A percentile compares a stretch with the other conserved stretches of the same genome.
Evolutionary conservation across 2,888 invertebrate species (phyloP).

Genomic region (Drosophila mulleri): DNA sequence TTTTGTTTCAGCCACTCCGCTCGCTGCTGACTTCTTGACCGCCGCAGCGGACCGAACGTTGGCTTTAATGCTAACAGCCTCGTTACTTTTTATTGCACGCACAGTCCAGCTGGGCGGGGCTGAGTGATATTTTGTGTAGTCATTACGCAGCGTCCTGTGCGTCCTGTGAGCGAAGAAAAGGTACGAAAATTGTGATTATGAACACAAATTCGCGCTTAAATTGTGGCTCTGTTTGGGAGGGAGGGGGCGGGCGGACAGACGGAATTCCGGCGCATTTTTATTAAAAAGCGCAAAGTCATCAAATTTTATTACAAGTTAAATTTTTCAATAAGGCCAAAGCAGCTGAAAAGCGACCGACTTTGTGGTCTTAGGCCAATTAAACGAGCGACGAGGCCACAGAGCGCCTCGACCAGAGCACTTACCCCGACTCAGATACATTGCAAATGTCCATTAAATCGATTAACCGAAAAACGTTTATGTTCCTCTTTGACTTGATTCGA

Average conservation of each 20-base stretch:
- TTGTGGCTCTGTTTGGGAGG: conserved; percentile 44
- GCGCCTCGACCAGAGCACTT: background rate
- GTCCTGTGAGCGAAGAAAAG: conserved; percentile 62
- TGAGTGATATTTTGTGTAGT: conserved; percentile 60
- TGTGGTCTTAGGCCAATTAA: conserved; percentile 36
- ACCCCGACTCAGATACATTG: background rate
- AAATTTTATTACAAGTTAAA: conserved; percentile 77
- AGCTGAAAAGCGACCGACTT: conserved; percentile 16
- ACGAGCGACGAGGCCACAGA: conserved; percentile 1
- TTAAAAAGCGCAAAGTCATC: conserved; percentile 77
- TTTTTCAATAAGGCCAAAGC: conserved; percentile 73
- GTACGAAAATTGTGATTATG: conserved; percentile 77
- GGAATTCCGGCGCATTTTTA: conserved; percentile 52
- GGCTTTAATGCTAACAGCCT: conserved; percentile 79
- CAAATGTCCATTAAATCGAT: conserved; percentile 11
- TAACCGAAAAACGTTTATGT: conserved; percentile 4
- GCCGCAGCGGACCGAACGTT: conserved; percentile 55
- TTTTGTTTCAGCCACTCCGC: conserved; percentile 49
- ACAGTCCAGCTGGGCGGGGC: conserved; percentile 38
- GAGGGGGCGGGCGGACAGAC: background rate
- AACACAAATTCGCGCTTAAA: conserved; percentile 77
- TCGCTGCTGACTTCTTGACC: conserved; percentile 52
- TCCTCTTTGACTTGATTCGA: background rate
- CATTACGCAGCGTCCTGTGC: conserved; percentile 55
- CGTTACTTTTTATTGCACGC: conserved; percentile 81